Evolutionary conservation across 2,797 vertebrate species (phyloP).

Genomic region (Phalanger gymnotis): DNA sequence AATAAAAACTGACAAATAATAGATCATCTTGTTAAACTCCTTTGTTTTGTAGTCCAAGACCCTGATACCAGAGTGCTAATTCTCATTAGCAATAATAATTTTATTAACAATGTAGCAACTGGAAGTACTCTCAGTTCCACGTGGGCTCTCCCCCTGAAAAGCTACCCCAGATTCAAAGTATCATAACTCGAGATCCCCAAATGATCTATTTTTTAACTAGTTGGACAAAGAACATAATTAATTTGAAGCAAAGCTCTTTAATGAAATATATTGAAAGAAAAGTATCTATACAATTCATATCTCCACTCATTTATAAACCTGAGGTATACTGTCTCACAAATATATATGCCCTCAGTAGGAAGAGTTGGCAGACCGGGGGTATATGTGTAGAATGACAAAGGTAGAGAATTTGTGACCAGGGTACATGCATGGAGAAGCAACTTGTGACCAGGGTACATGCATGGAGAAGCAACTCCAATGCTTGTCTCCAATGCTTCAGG

Average conservation of each 20-base stretch:
- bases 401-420: neutral
- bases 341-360: neutral
- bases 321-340: neutral
- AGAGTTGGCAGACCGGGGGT: neutral
- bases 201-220: neutral
- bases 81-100: neutral
- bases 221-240: neutral
- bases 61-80: neutral
- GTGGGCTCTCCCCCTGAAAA: neutral
- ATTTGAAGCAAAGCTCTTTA: neutral
- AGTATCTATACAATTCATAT: neutral
- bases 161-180: neutral
- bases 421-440: neutral
- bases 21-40: neutral
- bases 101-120: neutral
- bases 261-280: neutral
- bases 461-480: neutral
- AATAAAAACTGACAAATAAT: neutral
- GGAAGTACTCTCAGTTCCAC: neutral
- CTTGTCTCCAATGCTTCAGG: neutral
- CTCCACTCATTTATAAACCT: neutral
- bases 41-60: neutral
- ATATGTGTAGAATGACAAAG: neutral
- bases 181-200: neutral
- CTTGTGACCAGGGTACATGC: neutral